Percentiles rank a stretch among this genome's conserved stretches.
These are phyloP conservation scores for Rosalia funebris DNA, from an alignment of 2,888 invertebrate genomes.

Conservation along the genomic window DNA sequence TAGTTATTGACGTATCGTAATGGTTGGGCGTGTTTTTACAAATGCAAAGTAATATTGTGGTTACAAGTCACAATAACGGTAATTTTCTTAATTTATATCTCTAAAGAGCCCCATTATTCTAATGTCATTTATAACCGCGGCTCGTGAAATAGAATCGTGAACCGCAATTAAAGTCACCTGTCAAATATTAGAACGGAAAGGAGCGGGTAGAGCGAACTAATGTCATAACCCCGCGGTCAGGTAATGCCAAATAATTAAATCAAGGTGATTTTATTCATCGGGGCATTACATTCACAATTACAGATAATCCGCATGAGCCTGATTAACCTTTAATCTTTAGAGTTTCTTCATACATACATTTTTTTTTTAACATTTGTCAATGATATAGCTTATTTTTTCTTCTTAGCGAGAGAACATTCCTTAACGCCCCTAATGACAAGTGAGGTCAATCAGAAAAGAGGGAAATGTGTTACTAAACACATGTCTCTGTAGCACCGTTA, in stretches of 20 bases:
- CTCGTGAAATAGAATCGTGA: conserved; percentile 30
- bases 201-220: conserved; percentile 16
- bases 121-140: conserved; percentile 28
- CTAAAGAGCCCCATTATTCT: conserved; percentile 19
- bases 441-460: background rate
- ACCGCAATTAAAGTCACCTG: conserved; percentile 27
- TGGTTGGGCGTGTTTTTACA: conserved; percentile 22
- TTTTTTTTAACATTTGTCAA: background rate
- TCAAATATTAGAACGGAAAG: conserved; percentile 25
- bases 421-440: background rate
- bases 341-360: background rate
- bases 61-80: conserved; percentile 27
- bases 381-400: background rate
- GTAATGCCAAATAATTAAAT: conserved; percentile 17
- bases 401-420: background rate
- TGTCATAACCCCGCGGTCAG: conserved; percentile 15
- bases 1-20: conserved; percentile 5
- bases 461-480: background rate
- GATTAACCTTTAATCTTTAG: too few relatives aligned
- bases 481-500: background rate
- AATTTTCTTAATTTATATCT: conserved; percentile 19
- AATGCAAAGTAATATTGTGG: conserved; percentile 22
- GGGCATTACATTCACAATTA: background rate
- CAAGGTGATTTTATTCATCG: background rate
- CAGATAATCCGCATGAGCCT: too few relatives aligned